Evolutionary conservation across 2,797 vertebrate species (phyloP), one percentile per base, ranked within the genome.

Genomic region (Malacoraja senta): DNA sequence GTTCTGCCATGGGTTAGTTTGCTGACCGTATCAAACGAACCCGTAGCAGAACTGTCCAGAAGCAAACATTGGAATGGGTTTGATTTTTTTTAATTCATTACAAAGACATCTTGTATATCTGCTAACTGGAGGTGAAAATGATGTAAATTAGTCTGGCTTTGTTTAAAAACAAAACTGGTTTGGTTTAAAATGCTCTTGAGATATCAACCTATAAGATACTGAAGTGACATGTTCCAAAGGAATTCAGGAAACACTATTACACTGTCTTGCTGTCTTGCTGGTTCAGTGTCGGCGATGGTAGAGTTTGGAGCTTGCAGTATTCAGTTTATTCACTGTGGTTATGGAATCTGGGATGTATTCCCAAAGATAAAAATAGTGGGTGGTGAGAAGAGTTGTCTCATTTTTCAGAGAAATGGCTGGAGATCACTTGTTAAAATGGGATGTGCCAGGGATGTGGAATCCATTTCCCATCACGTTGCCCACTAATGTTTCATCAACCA

Each of bases 71-170:
- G 44, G 17, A 76, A n/a, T 76, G 29, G 44, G 13, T n/a, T 76
- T 74, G 24, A 53, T 74, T 15, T 92, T 92, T 92, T 76, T 58
- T 88, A 91, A 91, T 91, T 24, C 71, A 92, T 76, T 53, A 38
- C 10, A 24, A 44, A 15, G 68, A 8, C 71, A 76, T 44, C 38
- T 24, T 68, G 6, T 21, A 26, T 44, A 72, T 71, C 35, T 92
- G 72, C 76, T 44, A 72, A 76, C 71, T 74, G 35, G 38, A 76
- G 17, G 1, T 65, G 63, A 26, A 92, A 92, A 71, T 92, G 26
- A 76, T 38, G 19, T 74, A 17, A 92, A 15, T 91, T 68, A 53
- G 68, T 53, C 38, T 91, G 6, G 24, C 26, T 35, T 7, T 26
- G 10, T 88, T 65, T 68, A 13, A 91, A 91, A 38, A 53, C 44